These are phyloP conservation scores for Glaucopsyche alexis DNA, from an alignment of 2,888 invertebrate species.

Conservation along the genomic window DNA sequence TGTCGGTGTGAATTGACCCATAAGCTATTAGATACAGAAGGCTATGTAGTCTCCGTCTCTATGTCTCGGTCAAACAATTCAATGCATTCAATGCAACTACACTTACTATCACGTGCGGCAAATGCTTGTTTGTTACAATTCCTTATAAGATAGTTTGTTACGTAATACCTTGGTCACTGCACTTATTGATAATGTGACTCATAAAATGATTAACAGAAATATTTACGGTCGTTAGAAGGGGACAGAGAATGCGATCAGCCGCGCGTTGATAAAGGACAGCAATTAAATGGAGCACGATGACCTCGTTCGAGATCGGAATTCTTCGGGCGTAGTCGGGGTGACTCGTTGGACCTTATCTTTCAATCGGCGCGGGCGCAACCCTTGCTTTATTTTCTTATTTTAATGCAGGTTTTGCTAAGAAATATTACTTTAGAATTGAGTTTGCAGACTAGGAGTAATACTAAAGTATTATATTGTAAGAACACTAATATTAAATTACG, in stretches of 20 bases:
- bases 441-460: too few relatives aligned
- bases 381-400: slow-evolving; percentile 43
- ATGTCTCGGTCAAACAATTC: too few relatives aligned
- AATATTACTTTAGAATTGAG: too few relatives aligned
- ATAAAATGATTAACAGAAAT: slow-evolving; percentile 50
- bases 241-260: slow-evolving; percentile 46
- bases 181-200: slow-evolving; percentile 24
- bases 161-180: slow-evolving; percentile 9
- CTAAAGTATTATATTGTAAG: too few relatives aligned
- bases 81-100: too few relatives aligned
- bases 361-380: slow-evolving; percentile 68
- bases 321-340: slow-evolving; percentile 57
- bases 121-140: background rate
- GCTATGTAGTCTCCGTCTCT: too few relatives aligned
- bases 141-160: background rate
- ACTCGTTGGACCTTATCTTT: slow-evolving; percentile 64
- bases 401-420: too few relatives aligned
- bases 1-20: too few relatives aligned
- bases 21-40: too few relatives aligned
- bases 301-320: slow-evolving; percentile 55
- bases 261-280: slow-evolving; percentile 62
- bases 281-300: slow-evolving; percentile 69
- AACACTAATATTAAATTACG: too few relatives aligned
- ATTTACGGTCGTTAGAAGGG: slow-evolving; percentile 56
- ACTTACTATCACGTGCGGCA: background rate